Evolutionary conservation across 2,113 vertebrate species (phyloP), one percentile per base, ranked within the genome.

Genomic region (Ceyx cyanopectus): DNA sequence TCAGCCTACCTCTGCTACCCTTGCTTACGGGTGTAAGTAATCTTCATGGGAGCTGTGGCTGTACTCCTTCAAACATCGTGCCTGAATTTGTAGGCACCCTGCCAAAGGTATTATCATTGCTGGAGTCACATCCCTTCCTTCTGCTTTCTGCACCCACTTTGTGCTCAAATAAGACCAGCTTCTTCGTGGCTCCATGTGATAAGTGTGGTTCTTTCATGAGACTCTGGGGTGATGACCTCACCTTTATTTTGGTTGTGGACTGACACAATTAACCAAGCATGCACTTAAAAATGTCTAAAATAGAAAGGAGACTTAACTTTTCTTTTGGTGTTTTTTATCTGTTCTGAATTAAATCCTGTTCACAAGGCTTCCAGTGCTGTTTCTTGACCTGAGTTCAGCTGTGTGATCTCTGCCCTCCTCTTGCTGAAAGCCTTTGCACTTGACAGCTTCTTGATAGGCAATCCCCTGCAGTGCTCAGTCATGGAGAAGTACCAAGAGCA

Each of bases 381-480:
- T 87, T 4, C 32, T 65, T 84, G 58, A 78, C 57, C 32, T 30
- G 45, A 53, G 65, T 65, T 83, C 41, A 84, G 43, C 34, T 60
- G 15, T 23, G 26, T 65, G 62, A 76, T 66, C 54, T 82, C 82
- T 79, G 41, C 2, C 5, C 26, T 87, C 9, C 37, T 75, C 46
- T 61, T 69, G 37, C 29, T 74, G 74, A 87, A 62, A 82, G 15
- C 50, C 15, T 74, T 84, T 3, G 1, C 46, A 40, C 37, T 93
- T 18, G 1, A 41, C 58, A n/a, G 17, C 12, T 87, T 81, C 62
- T 82, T 0, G 0, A 23, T 56, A 65, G 76, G 54, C 30, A 57
- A 12, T 37, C 29, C 32, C 22, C 51, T 0, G 0, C 0, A 0
- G 46, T 73, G 27, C 30, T 92, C 85, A 62, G 27, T 45, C 63